phyloP scores from a whole-genome alignment of 2,888 invertebrate genomes.

The Fragum whitleyi region DNA sequence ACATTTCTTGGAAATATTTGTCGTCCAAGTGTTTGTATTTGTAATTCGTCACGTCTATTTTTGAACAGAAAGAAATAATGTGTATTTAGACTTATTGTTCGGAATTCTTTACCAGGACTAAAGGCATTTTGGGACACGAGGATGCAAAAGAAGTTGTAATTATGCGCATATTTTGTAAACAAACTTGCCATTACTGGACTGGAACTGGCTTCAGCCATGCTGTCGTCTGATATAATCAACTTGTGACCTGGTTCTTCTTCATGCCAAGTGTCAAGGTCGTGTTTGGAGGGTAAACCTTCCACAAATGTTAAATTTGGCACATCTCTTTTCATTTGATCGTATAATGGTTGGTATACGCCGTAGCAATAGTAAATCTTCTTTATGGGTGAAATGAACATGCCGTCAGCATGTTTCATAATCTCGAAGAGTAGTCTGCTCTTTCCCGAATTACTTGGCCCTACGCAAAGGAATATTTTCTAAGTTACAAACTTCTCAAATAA shows the following conservation, averaged over 20 bases:
- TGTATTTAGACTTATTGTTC: conserved; percentile 26
- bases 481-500: too few relatives aligned
- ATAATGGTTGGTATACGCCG: conserved; percentile 33
- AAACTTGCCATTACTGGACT: conserved; percentile 31
- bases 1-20: conserved; percentile 53
- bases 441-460: conserved; percentile 31
- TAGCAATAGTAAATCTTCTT: conserved; percentile 27
- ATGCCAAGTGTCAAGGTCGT: conserved; percentile 30
- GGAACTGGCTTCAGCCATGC: conserved; percentile 30
- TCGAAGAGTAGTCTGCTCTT: conserved; percentile 16
- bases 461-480: too few relatives aligned
- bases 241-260: conserved; percentile 20
- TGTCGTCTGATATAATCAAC: conserved; percentile 47
- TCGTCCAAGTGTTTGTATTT: conserved; percentile 51
- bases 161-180: conserved; percentile 40
- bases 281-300: conserved; percentile 37
- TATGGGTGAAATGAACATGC: conserved; percentile 12
- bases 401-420: conserved; percentile 21
- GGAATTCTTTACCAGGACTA: conserved; percentile 17
- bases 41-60: conserved; percentile 50
- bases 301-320: conserved; percentile 24
- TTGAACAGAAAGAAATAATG: conserved; percentile 51
- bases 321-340: conserved; percentile 26
- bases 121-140: conserved; percentile 19
- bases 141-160: conserved; percentile 36